phyloP scores from a whole-genome alignment of 2,888 invertebrate genomes.

The Nomada goodeniana region DNA sequence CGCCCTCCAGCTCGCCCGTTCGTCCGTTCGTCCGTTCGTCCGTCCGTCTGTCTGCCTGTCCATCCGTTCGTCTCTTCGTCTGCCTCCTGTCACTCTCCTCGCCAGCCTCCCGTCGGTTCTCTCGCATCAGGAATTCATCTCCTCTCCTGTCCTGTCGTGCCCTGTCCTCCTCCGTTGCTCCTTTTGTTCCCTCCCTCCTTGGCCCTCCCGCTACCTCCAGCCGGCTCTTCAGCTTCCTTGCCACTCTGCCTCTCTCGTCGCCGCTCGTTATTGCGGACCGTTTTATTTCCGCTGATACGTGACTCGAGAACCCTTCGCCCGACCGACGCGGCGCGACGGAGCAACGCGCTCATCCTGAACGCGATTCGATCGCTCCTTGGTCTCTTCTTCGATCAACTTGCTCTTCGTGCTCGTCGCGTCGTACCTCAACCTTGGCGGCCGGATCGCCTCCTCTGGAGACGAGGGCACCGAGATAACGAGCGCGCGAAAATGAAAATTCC shows the following conservation, averaged over 20 bases:
- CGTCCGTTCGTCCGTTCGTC: conserved; percentile 77
- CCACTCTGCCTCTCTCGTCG: conserved; percentile 5
- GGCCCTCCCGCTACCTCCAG: not conserved
- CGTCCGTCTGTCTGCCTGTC: conserved; percentile 78
- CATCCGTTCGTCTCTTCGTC: conserved; percentile 81
- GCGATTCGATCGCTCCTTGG: not conserved
- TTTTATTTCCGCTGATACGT: conserved; percentile 65
- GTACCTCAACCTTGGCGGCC: not conserved
- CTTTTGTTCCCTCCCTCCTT: conserved; percentile 71
- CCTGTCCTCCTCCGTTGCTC: conserved; percentile 71
- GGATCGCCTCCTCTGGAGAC: not conserved
- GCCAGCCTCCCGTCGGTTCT: conserved; percentile 78
- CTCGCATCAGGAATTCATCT: conserved; percentile 74
- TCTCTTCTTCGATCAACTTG: not conserved
- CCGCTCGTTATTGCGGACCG: conserved; percentile 69
- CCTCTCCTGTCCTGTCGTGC: conserved; percentile 72
- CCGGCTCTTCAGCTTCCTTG: conserved; percentile 2
- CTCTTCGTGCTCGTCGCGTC: not conserved
- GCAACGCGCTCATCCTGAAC: not conserved
- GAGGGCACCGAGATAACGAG: conserved; percentile 19
- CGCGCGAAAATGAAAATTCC: conserved; percentile 37
- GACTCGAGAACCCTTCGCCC: conserved; percentile 43
- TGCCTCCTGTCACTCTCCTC: conserved; percentile 80
- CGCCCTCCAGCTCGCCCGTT: conserved; percentile 56
- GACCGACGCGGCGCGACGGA: conserved; percentile 4